Conservation (phyloP, 1,140 invertebrate genomes). For the Lepidurus apus region DNA sequence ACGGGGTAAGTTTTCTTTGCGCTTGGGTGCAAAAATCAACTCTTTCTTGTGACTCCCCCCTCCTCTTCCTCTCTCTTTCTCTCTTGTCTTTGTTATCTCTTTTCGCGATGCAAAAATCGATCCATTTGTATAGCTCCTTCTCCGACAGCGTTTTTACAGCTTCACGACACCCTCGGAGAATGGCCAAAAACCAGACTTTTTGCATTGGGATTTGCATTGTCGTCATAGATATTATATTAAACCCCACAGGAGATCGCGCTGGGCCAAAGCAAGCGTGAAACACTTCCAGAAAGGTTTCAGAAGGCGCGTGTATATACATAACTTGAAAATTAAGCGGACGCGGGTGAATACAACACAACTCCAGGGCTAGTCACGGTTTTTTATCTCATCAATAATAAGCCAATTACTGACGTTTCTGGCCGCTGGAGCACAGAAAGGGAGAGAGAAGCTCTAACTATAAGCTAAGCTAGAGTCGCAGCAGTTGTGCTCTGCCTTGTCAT, state of each 20-base stretch:
- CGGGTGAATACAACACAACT: neutral
- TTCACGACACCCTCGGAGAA: neutral
- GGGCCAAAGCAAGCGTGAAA: neutral
- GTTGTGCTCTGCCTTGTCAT: constrained; percentile 3
- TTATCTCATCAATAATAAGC: neutral
- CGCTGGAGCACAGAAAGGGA: neutral
- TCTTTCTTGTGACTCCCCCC: neutral
- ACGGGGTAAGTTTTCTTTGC: neutral
- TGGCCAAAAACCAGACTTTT: neutral
- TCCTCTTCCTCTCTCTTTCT: neutral
- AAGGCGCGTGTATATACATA: neutral
- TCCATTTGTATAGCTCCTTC: constrained; percentile 8
- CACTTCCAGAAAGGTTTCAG: neutral
- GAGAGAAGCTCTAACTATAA: neutral
- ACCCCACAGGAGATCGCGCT: neutral
- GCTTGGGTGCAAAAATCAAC: neutral
- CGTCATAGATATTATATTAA: neutral
- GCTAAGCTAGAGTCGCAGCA: neutral
- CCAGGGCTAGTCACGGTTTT: neutral
- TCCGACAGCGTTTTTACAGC: neutral
- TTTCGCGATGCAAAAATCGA: neutral
- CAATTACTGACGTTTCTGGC: neutral
- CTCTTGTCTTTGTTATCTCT: neutral
- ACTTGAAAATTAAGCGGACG: neutral
- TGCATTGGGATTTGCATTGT: neutral